Base-by-base conservation (phyloP, 2,888 invertebrate genomes). In the Dasysyrphus albostriatus region DNA sequence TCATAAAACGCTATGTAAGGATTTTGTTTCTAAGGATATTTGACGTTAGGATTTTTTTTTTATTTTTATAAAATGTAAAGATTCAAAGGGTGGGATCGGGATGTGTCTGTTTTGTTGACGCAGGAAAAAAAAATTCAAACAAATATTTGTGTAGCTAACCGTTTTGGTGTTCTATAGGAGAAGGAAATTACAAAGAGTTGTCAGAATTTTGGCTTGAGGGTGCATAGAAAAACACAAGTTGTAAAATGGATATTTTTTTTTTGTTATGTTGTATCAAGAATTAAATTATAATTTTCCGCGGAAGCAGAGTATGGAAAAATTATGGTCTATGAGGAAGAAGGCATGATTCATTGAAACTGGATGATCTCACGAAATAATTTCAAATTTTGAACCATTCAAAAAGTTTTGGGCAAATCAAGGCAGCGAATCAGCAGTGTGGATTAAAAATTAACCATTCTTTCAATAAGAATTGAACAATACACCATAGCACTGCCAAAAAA, bases 1-100 rank as follows among this genome's bases (percentile, higher is more conserved):
- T 58, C 10, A 16, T 58, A 58, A 58, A 58, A 58, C 16, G 51
- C 16, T n/a, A 9, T 47, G 10, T 3, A 49, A 34, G 14, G 65
- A 47, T 29, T 44, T 65, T 37, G 49, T 32, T 34, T 63, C 32
- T 63, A 29, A 16, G 6, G 63, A 74, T 74, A 59, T 63, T 63
- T 54, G 51, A 63, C 37, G 58, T 59, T 12, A 24, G 61, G 37
- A 6, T 49, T 24, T 61, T 61, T 42, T 44, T 63, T 32, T 44
- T 32, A 5, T 61, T 61, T 61, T 3, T 24, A n/a, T 42, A 32
- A 44, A 63, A 32, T 63, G 10, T 32, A 29, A 5, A 29, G 29
- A 42, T 1, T 19, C 6, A n/a, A 24, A 12, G 42, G 61, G 9
- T 14, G 44, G 8, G 59, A 3, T 5, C 3, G 4, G 42, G 39